Evolutionary conservation across 2,888 invertebrate species (phyloP).

Genomic region (Dicranocentrus wangi): DNA sequence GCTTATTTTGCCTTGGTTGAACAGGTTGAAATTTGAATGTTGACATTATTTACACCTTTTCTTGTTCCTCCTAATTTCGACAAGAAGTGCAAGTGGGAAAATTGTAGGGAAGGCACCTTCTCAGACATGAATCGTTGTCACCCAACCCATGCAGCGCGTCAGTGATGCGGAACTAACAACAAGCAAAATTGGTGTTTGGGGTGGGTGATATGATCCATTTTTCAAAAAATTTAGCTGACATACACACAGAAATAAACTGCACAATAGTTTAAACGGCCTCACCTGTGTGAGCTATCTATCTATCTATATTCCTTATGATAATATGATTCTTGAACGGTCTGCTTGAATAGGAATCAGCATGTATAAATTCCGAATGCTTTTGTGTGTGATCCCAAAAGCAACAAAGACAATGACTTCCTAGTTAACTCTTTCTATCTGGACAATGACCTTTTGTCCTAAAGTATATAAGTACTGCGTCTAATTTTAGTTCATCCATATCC

Average conservation of each 20-base stretch:
- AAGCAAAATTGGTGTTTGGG: background rate
- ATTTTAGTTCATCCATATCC: background rate
- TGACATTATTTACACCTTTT: background rate
- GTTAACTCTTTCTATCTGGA: conserved; percentile 24
- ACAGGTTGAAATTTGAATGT: conserved; percentile 14
- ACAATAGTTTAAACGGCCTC: background rate
- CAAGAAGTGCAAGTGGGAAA: conserved; percentile 12
- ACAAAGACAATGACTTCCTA: background rate
- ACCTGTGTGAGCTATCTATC: background rate
- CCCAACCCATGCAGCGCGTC: too few species aligned
- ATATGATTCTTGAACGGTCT: too few species aligned
- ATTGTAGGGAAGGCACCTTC: background rate
- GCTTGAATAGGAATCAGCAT: too few species aligned
- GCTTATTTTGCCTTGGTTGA: background rate
- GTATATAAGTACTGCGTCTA: background rate
- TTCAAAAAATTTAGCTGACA: too few species aligned
- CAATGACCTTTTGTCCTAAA: conserved; percentile 59
- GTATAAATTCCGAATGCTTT: too few species aligned
- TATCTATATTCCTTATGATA: background rate
- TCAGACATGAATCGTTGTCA: conserved; percentile 14
- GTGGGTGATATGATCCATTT: conserved; percentile 18
- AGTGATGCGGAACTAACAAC: conserved; percentile 50
- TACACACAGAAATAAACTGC: too few species aligned
- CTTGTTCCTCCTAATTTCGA: background rate
- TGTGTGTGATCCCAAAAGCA: too few species aligned